A percentile compares a stretch with the other conserved stretches of the same genome.
phyloP scores from a whole-genome alignment of 2,888 invertebrate species.

The Morpho helenor region DNA sequence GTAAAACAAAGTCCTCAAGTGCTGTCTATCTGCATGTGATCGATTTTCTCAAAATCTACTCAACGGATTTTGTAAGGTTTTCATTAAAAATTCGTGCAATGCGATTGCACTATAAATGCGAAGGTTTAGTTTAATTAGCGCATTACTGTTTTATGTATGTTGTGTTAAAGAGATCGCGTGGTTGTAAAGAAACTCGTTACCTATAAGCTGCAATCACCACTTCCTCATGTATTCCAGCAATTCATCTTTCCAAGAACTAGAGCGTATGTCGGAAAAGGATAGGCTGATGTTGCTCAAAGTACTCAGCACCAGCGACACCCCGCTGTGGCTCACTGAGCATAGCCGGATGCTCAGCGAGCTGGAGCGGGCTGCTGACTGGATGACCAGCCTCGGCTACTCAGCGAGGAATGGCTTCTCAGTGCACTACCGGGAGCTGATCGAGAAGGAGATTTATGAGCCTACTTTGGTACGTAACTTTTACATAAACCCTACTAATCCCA shows the following conservation, averaged over 20 bases:
- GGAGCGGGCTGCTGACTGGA: constrained; percentile 84
- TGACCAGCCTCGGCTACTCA: constrained; percentile 85
- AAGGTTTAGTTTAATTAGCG: no score
- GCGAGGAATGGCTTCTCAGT: constrained; percentile 86
- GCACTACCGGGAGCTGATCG: constrained; percentile 83
- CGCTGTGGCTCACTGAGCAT: constrained; percentile 61
- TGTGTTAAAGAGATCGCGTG: no score
- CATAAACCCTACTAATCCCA: neutral
- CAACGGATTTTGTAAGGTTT: no score
- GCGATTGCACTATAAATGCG: no score
- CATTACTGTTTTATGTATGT: no score
- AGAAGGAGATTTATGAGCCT: constrained; percentile 80
- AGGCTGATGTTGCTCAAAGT: constrained; percentile 44
- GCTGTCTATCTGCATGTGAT: no score
- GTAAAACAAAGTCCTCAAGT: no score
- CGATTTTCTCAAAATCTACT: no score
- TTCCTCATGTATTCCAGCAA: constrained; percentile 40
- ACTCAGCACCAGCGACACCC: constrained; percentile 46
- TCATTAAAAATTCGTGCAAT: no score
- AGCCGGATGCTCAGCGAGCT: constrained; percentile 43
- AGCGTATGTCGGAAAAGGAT: constrained; percentile 51
- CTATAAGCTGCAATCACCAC: no score
- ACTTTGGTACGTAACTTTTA: constrained; percentile 76
- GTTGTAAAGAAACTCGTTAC: no score
- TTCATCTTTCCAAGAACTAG: constrained; percentile 54